Evolutionary conservation across 2,113 vertebrate genomes (phyloP).

Genomic region (Gasterosteus aculeatus): DNA sequence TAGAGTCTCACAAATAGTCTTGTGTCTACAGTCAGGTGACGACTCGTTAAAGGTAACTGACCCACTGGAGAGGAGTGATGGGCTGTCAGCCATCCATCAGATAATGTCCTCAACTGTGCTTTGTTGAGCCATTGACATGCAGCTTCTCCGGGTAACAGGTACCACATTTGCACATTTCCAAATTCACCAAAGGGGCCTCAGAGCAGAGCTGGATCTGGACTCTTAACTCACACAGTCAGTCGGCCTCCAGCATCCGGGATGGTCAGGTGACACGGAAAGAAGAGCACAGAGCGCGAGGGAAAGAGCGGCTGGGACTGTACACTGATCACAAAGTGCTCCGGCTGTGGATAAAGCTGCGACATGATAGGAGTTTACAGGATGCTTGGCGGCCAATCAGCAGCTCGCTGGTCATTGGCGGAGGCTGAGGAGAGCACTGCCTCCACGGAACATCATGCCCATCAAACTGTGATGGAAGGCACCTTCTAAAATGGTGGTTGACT

Average conservation of each 20-base stretch:
- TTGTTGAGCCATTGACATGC: neutral
- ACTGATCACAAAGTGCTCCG: neutral
- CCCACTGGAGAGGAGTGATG: too few species aligned
- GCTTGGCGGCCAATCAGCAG: neutral
- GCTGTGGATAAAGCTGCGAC: constrained; percentile 3
- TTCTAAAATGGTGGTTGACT: constrained; percentile 27
- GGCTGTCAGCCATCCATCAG: neutral
- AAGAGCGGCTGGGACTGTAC: neutral
- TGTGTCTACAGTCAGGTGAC: neutral
- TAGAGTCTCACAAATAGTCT: neutral
- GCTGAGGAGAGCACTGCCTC: neutral
- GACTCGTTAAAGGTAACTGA: too few species aligned
- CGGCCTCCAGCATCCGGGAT: too few species aligned
- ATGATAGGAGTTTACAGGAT: neutral
- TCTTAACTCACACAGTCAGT: too few species aligned
- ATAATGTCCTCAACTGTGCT: neutral
- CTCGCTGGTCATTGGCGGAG: neutral
- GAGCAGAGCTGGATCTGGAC: too few species aligned
- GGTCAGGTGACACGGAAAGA: neutral
- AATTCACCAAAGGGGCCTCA: too few species aligned
- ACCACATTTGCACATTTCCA: too few species aligned
- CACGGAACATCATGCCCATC: constrained; percentile 12
- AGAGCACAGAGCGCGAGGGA: neutral
- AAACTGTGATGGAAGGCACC: constrained; percentile 57
- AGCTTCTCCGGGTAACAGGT: too few species aligned